Conservation (phyloP, 2,888 invertebrate genomes). For the Hypsopygia costalis region DNA sequence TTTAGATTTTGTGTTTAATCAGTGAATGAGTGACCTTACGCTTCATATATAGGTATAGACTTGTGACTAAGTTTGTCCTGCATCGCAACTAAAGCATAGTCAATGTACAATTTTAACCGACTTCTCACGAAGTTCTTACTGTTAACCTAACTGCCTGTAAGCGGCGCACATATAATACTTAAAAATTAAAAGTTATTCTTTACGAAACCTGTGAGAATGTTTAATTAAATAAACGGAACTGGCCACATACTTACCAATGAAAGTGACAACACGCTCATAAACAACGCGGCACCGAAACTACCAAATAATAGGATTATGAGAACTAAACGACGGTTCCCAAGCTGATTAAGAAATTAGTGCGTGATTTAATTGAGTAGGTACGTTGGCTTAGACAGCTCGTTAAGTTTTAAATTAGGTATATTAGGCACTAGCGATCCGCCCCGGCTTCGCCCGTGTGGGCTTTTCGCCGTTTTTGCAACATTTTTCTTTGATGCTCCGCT, state of each 20-base stretch:
- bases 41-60: no score
- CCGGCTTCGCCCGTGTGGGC: no score
- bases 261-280: conserved; percentile 51
- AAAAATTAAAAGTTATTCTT: conserved; percentile 78
- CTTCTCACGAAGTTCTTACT: conserved; percentile 72
- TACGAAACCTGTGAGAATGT: conserved; percentile 75
- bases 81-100: conserved; percentile 27
- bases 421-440: no score
- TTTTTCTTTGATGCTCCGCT: no score
- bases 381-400: not conserved
- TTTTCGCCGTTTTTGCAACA: no score
- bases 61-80: conserved; percentile 22
- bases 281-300: conserved; percentile 31
- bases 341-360: conserved; percentile 38
- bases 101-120: conserved; percentile 56
- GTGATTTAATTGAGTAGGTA: conserved; percentile 14
- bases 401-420: no score
- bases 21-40: no score
- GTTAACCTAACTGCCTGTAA: conserved; percentile 73
- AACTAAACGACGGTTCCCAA: conserved; percentile 32
- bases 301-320: conserved; percentile 37
- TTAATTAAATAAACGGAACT: conserved; percentile 74
- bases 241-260: conserved; percentile 43
- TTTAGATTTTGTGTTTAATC: no score
- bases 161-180: conserved; percentile 71